Base-by-base conservation (phyloP, 37 sponge, comb jelly and placozoan genomes). In the Ephydatia muelleri region DNA sequence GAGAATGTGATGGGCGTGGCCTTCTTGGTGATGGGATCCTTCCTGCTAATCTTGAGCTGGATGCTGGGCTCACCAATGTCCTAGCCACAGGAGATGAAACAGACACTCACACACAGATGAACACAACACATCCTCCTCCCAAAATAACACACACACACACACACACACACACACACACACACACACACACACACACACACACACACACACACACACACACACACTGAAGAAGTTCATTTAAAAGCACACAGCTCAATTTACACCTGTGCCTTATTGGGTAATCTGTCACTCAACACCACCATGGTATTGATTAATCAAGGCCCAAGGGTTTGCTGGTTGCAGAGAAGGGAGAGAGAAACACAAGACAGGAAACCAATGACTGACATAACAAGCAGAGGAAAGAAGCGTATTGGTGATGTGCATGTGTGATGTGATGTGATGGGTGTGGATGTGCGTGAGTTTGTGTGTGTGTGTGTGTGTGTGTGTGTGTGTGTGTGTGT, bases 11-110 rank as follows among this genome's bases (percentile, higher is more conserved):
- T 73, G 28, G 91, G 70, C 28, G 71, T 78, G 3, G 48, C 75
- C 64, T 79, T 82, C 19, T 68, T 49, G 33, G 82, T 86, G 5
- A 80, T 86, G 3, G 76, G 83, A 65, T 86, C 84, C 2, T 57
- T 85, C 36, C 28, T 81, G 39, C 75, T 85, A 21, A 94, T 49
- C 66, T 81, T 85, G 68, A 94, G 32, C 33, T 91, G 90, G 0
- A 94, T 90, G 78, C 79, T 67, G 2, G 95, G 95, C 74, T 89
- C 90, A 19, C 85, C 90, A 68, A 91, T 79, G 57, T 83, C 77
- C 28, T 49, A 23, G 65, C 82, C 82, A 77, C 91, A 86, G 72
- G 29, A 36, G 12, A 30, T 14, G 65, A 70, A 3, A 28, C 0
- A 35, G 35, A 30, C 38, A 76, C 70, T 30, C 40, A 32, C 34